Evolutionary conservation across 2,888 invertebrate species (phyloP).

Genomic region (Brenthis ino): DNA sequence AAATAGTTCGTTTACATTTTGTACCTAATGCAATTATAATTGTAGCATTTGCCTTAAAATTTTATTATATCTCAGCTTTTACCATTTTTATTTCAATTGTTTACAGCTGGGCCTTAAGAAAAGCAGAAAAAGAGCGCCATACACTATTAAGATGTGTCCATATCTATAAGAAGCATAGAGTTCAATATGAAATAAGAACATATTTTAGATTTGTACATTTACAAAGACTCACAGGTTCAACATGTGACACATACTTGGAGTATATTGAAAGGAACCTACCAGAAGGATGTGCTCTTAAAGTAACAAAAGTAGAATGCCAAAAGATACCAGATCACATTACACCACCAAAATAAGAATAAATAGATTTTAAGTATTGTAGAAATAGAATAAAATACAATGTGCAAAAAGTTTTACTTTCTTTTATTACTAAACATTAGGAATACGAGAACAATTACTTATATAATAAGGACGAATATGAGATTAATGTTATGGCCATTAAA

Average conservation of each 20-base stretch:
- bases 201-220: constrained; percentile 93
- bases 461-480: constrained; percentile 11
- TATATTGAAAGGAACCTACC: constrained; percentile 98
- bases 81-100: constrained; percentile 20
- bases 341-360: constrained; percentile 58
- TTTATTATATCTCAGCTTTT: not conserved
- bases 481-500: constrained; percentile 3
- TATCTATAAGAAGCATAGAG: constrained; percentile 95
- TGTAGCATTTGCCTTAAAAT: no score
- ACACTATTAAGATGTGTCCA: constrained; percentile 94
- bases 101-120: constrained; percentile 88
- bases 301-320: constrained; percentile 88
- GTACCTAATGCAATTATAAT: not conserved
- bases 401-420: constrained; percentile 26
- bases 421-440: constrained; percentile 13
- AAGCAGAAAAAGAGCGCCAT: constrained; percentile 88
- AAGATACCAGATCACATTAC: constrained; percentile 80
- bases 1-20: not conserved
- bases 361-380: constrained; percentile 26
- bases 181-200: constrained; percentile 97
- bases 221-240: constrained; percentile 94
- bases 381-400: constrained; percentile 35
- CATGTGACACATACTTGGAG: constrained; percentile 96
- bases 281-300: constrained; percentile 97
- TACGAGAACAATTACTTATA: constrained; percentile 10